Conservation (phyloP, 2,797 vertebrate genomes). For the Centropyge bicolor region DNA sequence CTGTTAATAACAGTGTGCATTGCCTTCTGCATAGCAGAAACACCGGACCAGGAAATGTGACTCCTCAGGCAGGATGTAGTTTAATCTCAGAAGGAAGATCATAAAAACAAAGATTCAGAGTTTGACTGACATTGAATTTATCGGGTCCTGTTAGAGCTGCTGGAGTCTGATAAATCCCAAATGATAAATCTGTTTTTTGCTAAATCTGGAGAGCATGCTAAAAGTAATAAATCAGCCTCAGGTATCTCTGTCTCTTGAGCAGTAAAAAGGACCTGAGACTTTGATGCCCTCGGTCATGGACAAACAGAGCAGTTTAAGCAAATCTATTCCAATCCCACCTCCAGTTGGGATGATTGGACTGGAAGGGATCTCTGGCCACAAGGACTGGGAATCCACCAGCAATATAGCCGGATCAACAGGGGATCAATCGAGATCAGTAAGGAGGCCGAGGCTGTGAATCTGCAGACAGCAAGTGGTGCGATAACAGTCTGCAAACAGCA, state of each 20-base stretch:
- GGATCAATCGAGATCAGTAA: slow-evolving; percentile 59
- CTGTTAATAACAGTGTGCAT: slow-evolving; percentile 30
- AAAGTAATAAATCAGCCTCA: slow-evolving; percentile 27
- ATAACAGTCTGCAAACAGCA: slow-evolving; percentile 31
- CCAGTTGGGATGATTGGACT: slow-evolving; percentile 49
- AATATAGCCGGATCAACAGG: slow-evolving; percentile 47
- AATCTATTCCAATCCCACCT: slow-evolving; percentile 64
- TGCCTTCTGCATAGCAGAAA: slow-evolving; percentile 32
- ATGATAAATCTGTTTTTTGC: neutral
- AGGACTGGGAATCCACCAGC: slow-evolving; percentile 53
- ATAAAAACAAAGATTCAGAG: slow-evolving; percentile 1
- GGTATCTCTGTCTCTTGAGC: slow-evolving; percentile 27
- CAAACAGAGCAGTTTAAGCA: slow-evolving; percentile 43
- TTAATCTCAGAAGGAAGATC: neutral
- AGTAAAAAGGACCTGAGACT: slow-evolving; percentile 42
- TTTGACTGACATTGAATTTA: neutral
- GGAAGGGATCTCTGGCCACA: slow-evolving; percentile 42
- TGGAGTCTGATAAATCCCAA: neutral
- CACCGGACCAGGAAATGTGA: neutral
- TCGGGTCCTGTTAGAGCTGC: neutral
- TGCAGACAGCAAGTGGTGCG: slow-evolving; percentile 18
- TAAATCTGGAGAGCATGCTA: slow-evolving; percentile 10
- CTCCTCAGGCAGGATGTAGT: neutral
- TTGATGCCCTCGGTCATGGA: slow-evolving; percentile 6
- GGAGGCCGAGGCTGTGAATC: slow-evolving; percentile 23